phyloP scores from a whole-genome alignment of 1,140 invertebrate genomes.

The Diachasmimorpha longicaudata region DNA sequence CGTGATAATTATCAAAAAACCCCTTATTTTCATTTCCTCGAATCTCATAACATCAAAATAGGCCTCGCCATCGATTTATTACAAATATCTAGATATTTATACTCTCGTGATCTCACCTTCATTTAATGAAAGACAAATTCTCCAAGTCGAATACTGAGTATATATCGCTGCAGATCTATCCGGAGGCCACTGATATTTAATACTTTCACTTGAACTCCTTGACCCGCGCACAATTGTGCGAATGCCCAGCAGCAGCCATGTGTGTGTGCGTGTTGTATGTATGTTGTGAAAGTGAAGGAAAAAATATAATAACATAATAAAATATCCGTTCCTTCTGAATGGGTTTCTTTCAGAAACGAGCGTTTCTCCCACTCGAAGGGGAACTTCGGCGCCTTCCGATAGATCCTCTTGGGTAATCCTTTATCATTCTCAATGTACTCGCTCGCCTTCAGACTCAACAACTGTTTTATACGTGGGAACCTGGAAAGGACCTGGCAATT shows the following conservation, averaged over 20 bases:
- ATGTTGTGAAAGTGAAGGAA: constrained; percentile 11
- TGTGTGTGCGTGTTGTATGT: not conserved
- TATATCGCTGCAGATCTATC: constrained; percentile 25
- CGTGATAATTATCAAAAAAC: no score
- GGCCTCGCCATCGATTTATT: not conserved
- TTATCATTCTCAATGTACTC: constrained; percentile 5
- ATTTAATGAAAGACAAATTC: not conserved
- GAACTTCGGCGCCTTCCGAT: not conserved
- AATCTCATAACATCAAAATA: not conserved
- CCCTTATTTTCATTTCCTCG: not conserved
- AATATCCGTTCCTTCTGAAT: constrained; percentile 1
- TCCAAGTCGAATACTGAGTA: not conserved
- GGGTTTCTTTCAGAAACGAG: not conserved
- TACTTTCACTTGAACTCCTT: constrained; percentile 60
- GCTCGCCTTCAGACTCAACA: constrained; percentile 14
- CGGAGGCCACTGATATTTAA: constrained; percentile 49
- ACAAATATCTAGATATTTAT: not conserved
- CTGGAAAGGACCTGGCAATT: not conserved
- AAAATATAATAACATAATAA: constrained; percentile 11
- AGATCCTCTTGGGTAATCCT: constrained; percentile 5
- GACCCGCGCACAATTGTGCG: constrained; percentile 43
- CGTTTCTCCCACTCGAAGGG: not conserved
- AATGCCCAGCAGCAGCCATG: constrained; percentile 18
- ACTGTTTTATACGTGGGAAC: constrained; percentile 3
- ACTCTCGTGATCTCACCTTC: not conserved